A percentile compares a stretch with the other conserved stretches of the same genome.
phyloP scores from a whole-genome alignment of 2,888 invertebrate species.

The Sesamia inferens region DNA sequence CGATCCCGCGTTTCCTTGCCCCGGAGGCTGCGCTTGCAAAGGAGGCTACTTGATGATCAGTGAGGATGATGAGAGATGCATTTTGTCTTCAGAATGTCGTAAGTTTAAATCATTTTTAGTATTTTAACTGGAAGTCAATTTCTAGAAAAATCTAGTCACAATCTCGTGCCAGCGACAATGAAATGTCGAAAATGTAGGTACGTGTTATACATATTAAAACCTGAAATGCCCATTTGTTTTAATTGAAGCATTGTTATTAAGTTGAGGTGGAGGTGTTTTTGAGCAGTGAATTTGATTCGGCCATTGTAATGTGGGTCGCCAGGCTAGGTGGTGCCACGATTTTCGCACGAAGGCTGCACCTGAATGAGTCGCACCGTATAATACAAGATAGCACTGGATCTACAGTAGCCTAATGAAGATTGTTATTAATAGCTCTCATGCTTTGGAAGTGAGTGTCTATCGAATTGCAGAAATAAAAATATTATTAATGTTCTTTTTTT shows the following conservation, averaged over 20 bases:
- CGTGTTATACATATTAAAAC: neutral
- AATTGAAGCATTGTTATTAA: neutral
- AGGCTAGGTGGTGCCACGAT: no score
- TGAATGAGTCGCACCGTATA: no score
- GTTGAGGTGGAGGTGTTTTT: no score
- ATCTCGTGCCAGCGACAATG: neutral
- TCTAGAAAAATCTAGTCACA: neutral
- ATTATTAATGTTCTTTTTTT: neutral
- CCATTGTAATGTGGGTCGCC: no score
- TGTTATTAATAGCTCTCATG: neutral
- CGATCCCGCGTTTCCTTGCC: constrained; percentile 66
- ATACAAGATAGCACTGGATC: no score
- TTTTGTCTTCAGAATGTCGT: constrained; percentile 64
- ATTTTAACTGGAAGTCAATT: neutral
- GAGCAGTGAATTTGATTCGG: no score
- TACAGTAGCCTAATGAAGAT: no score
- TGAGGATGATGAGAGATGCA: constrained; percentile 24
- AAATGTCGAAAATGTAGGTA: neutral
- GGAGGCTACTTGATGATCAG: constrained; percentile 62
- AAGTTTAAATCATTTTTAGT: constrained; percentile 54
- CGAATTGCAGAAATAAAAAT: neutral
- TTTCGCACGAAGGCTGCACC: no score
- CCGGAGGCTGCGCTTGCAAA: constrained; percentile 73
- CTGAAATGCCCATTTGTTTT: neutral
- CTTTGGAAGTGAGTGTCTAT: neutral